Conservation (phyloP, 2,797 vertebrate species). For the Nasua narica region DNA sequence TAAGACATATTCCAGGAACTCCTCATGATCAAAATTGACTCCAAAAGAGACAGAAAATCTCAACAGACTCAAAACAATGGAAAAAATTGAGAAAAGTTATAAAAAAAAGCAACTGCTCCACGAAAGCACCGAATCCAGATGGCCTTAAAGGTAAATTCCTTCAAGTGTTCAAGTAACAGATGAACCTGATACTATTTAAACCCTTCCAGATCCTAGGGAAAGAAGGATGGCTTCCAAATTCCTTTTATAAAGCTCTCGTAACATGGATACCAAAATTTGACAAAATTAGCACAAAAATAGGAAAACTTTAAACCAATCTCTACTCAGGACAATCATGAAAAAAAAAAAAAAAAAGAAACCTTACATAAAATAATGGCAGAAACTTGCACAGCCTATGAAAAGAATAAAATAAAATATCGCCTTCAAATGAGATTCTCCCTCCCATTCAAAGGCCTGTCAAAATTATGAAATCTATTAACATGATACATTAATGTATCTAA, state of each 20-base stretch:
- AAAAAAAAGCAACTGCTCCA: constrained; percentile 43
- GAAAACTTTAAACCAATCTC: constrained; percentile 44
- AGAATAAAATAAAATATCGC: background rate
- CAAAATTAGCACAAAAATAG: constrained; percentile 47
- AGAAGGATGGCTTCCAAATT: constrained; percentile 45
- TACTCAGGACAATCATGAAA: background rate
- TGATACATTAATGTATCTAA: background rate
- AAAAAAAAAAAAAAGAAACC: background rate
- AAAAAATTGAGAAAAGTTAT: background rate
- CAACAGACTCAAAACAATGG: constrained; percentile 30
- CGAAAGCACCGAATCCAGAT: constrained; percentile 54
- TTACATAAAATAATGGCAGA: background rate
- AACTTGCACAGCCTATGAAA: background rate
- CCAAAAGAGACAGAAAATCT: background rate
- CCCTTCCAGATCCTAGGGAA: constrained; percentile 36
- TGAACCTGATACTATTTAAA: constrained; percentile 63
- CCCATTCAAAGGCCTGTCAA: background rate
- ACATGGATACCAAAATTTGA: constrained; percentile 39
- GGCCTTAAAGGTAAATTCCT: constrained; percentile 64
- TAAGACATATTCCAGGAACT: background rate
- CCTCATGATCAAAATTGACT: constrained; percentile 1
- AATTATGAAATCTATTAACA: background rate
- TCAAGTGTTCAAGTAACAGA: constrained; percentile 55
- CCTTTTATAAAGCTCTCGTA: constrained; percentile 36
- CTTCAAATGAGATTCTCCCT: background rate